A percentile compares a stretch with the other conserved stretches of the same genome.
phyloP scores from a whole-genome alignment of 2,888 invertebrate genomes.

The Folsomia manolachei region DNA sequence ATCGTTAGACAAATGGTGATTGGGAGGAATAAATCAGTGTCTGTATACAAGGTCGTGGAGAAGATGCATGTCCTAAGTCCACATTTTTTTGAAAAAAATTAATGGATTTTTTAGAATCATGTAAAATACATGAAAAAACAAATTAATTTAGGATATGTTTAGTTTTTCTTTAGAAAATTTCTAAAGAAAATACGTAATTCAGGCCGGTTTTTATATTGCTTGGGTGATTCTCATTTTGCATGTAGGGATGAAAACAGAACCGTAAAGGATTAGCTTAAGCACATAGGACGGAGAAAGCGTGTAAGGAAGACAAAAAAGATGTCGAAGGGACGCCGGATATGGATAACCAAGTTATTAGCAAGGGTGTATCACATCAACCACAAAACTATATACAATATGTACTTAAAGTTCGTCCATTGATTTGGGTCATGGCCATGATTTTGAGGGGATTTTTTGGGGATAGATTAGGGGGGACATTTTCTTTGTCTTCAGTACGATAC shows the following conservation, averaged over 20 bases:
- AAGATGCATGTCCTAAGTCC: too few relatives aligned
- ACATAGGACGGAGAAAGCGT: too few relatives aligned
- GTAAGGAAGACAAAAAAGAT: too few relatives aligned
- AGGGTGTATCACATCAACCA: too few relatives aligned
- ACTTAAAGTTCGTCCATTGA: too few relatives aligned
- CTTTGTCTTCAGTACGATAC: background rate
- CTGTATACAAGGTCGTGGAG: background rate
- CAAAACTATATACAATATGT: background rate
- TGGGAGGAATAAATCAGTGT: background rate
- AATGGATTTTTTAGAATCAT: background rate
- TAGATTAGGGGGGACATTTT: background rate
- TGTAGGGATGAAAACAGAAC: too few relatives aligned
- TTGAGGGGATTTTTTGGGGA: background rate
- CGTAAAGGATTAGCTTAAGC: too few relatives aligned
- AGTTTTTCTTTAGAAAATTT: background rate
- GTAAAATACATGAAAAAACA: background rate
- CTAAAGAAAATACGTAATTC: background rate
- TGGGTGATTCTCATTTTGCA: too few relatives aligned
- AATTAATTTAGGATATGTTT: background rate
- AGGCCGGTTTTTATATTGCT: too few relatives aligned
- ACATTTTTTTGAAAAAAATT: background rate
- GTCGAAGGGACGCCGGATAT: too few relatives aligned
- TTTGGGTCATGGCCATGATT: too few relatives aligned
- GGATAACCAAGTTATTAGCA: too few relatives aligned
- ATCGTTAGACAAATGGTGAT: conserved; percentile 9